Percentiles rank a stretch among this genome's conserved stretches.
Evolutionary conservation across 2,797 vertebrate genomes (phyloP).

Genomic region (Danio kyathit): DNA sequence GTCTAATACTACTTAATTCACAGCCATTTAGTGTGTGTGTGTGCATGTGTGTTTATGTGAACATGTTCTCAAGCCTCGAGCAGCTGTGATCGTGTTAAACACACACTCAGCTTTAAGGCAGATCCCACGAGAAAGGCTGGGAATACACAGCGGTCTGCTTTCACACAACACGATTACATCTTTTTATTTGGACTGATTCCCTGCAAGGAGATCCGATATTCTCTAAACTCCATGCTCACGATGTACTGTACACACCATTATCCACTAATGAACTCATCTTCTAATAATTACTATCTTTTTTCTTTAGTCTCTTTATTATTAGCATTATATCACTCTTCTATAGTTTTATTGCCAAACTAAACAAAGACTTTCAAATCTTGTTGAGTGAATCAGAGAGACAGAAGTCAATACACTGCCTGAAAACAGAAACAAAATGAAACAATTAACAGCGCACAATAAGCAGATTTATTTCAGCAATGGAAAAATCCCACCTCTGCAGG

Average conservation of each 20-base stretch:
- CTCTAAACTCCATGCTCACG: neutral
- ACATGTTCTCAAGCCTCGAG: conserved; percentile 5
- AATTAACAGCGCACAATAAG: conserved; percentile 30
- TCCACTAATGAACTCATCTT: conserved; percentile 6
- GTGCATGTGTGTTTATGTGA: neutral
- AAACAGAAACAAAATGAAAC: conserved; percentile 24
- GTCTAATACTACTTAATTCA: neutral
- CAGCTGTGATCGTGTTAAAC: conserved; percentile 37
- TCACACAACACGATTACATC: conserved; percentile 23
- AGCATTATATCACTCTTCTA: conserved; percentile 28
- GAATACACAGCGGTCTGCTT: conserved; percentile 33
- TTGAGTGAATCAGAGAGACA: conserved; percentile 47
- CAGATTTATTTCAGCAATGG: conserved; percentile 40
- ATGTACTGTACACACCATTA: too few relatives aligned
- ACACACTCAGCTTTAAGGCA: conserved; percentile 9
- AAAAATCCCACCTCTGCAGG: conserved; percentile 45
- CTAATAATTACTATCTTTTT: conserved; percentile 19
- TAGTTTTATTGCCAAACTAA: conserved; percentile 45
- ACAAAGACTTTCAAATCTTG: conserved; percentile 45
- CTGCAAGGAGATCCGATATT: neutral
- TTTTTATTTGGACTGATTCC: conserved; percentile 18
- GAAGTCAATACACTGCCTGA: conserved; percentile 21
- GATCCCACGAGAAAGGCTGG: conserved; percentile 6
- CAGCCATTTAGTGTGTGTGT: neutral
- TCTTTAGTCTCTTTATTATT: conserved; percentile 11